Conservation (phyloP, 1,140 invertebrate genomes). For the Aphidius gifuensis region DNA sequence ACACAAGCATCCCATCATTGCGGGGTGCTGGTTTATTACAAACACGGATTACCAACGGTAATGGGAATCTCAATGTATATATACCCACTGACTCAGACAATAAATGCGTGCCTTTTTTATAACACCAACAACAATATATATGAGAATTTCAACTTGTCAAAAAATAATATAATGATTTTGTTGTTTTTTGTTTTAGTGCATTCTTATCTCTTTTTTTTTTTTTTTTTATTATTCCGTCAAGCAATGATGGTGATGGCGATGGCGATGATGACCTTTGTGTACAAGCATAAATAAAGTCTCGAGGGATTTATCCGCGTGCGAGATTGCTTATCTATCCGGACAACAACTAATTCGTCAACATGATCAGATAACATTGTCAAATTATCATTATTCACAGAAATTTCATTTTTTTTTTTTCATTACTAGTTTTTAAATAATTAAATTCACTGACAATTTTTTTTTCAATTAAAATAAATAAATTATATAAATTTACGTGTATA, state of each 20-base stretch:
- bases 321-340: constrained; percentile 29
- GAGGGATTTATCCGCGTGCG: constrained; percentile 14
- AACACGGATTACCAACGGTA: constrained; percentile 53
- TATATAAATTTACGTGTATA: neutral
- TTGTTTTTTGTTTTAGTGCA: too few species aligned
- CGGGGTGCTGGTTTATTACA: constrained; percentile 54
- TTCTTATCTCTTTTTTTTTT: too few species aligned
- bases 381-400: constrained; percentile 17
- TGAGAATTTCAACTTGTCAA: too few species aligned
- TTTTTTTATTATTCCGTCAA: too few species aligned
- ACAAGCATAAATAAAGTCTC: neutral
- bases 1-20: constrained; percentile 12
- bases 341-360: constrained; percentile 36
- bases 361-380: constrained; percentile 34
- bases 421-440: constrained; percentile 5
- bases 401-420: constrained; percentile 12
- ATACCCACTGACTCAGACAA: constrained; percentile 16
- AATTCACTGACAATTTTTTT: neutral
- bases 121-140: neutral
- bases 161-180: too few species aligned
- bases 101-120: neutral
- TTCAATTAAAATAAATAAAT: neutral
- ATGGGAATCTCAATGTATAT: constrained; percentile 46
- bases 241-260: neutral
- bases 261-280: neutral